Base-by-base conservation (phyloP, 2,888 invertebrate genomes). In the Drosophila aldrichi region DNA sequence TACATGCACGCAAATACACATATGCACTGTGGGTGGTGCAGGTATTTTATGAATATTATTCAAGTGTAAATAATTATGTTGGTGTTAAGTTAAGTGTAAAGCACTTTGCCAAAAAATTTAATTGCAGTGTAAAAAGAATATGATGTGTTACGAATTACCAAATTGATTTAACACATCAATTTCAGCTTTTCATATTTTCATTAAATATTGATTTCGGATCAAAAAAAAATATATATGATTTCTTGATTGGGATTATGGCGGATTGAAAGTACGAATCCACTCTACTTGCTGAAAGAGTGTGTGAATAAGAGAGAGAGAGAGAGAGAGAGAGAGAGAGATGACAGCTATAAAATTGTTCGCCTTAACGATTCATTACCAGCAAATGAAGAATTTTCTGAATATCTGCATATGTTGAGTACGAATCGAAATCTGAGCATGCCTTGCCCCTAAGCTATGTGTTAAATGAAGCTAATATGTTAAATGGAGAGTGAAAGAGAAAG, bases 61-160 rank as follows among this genome's bases (percentile, higher is more conserved):
- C 71, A 64, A 81, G 77, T 70, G 77, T 65, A 85, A 88, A 85
- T 88, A 88, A 86, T 86, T 82, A 85, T 89, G 82, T 70, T 87
- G 70, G 80, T 62, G 75, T 82, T 80, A 85, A 88, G 75, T 86
- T 77, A 71, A 86, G 88, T 85, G 81, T 80, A 58, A 89, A 87
- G 70, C 79, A 88, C 89, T 87, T 87, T 89, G 77, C 70, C 60
- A 70, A 72, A 78, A 74, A 76, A 81, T 83, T 83, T 76, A 81
- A 70, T 70, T 61, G 58, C 49, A 55, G 41, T 16, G 22, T 22
- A 48, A 29, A 40, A 12, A 54, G 9, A 56, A 2, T 16, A 2
- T 3, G 1, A 5, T 22, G 40, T 2, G 18, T 29, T 32, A 34
- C 38, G 38, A 40, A 40, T 40, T 25, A 34, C 25, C 40, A 29